Percentiles rank a stretch among this genome's conserved stretches.
Conservation (phyloP, 2,797 vertebrate species). For the Typhlichthys subterraneus region DNA sequence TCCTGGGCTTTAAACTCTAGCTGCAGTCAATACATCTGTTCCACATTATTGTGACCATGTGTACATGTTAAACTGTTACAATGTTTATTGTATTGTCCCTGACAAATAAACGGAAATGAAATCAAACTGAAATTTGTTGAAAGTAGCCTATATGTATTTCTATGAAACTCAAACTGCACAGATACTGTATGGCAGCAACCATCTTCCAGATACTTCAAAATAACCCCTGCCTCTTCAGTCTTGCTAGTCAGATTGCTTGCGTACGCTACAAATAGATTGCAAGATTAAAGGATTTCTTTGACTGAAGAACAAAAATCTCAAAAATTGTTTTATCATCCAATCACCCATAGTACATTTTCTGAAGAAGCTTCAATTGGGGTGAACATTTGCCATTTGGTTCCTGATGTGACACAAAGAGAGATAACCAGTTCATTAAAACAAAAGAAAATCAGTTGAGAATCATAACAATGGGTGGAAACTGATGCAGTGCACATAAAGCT, state of each 20-base stretch:
- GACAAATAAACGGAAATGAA: conserved; percentile 1
- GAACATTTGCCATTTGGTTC: conserved; percentile 9
- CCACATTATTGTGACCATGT: no score
- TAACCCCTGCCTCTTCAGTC: conserved; percentile 26
- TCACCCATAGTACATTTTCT: conserved; percentile 13
- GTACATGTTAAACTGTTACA: no score
- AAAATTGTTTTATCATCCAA: conserved; percentile 1
- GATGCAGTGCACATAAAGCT: no score
- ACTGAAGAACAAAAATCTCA: conserved; percentile 14
- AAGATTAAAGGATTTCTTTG: conserved; percentile 43
- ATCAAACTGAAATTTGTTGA: conserved; percentile 38
- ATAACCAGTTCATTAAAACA: background rate
- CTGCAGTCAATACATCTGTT: no score
- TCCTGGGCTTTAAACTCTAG: no score
- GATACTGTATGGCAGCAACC: conserved; percentile 25
- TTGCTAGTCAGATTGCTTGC: conserved; percentile 23
- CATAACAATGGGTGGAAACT: background rate
- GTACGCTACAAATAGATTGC: conserved; percentile 39
- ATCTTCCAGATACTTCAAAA: conserved; percentile 26
- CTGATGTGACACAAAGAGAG: conserved; percentile 22
- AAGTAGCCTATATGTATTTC: conserved; percentile 29
- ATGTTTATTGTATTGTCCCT: no score
- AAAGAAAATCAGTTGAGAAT: conserved; percentile 4
- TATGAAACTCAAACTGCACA: conserved; percentile 54
- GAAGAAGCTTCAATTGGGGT: conserved; percentile 12